These are phyloP conservation scores for Lagodon rhomboides DNA, from an alignment of 2,797 vertebrate species.

Conservation along the genomic window DNA sequence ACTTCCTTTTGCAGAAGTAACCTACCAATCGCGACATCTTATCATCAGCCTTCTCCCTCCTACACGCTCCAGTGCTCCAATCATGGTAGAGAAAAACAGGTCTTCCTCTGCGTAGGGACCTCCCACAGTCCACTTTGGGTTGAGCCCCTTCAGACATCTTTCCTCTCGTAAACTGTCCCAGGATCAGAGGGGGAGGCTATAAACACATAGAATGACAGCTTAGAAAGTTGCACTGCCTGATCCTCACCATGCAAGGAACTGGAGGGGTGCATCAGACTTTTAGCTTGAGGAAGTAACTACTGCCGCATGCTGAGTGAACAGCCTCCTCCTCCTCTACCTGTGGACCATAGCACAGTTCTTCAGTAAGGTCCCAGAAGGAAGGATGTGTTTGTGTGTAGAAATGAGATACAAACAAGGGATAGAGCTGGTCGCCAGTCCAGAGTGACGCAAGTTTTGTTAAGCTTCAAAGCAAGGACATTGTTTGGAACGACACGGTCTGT, in stretches of 20 bases:
- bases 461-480: conserved; percentile 31
- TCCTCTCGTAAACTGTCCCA: conserved; percentile 76
- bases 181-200: conserved; percentile 69
- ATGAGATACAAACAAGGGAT: conserved; percentile 32
- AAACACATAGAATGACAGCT: conserved; percentile 59
- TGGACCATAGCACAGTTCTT: conserved; percentile 12
- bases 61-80: conserved; percentile 38
- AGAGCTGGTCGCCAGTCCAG: conserved; percentile 5
- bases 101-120: conserved; percentile 48
- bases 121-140: conserved; percentile 63
- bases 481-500: conserved; percentile 39
- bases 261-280: conserved; percentile 21
- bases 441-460: conserved; percentile 24
- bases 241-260: conserved; percentile 18
- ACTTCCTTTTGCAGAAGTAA: conserved; percentile 58
- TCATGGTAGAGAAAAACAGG: conserved; percentile 41
- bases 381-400: conserved; percentile 37
- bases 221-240: conserved; percentile 26
- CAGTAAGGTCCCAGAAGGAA: conserved; percentile 8
- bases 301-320: conserved; percentile 13
- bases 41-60: conserved; percentile 49
- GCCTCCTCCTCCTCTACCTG: conserved; percentile 27
- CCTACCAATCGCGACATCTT: conserved; percentile 59
- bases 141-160: conserved; percentile 61
- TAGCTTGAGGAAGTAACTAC: conserved; percentile 35